phyloP scores from a whole-genome alignment of 2,113 vertebrate species.

The Rissa tridactyla region DNA sequence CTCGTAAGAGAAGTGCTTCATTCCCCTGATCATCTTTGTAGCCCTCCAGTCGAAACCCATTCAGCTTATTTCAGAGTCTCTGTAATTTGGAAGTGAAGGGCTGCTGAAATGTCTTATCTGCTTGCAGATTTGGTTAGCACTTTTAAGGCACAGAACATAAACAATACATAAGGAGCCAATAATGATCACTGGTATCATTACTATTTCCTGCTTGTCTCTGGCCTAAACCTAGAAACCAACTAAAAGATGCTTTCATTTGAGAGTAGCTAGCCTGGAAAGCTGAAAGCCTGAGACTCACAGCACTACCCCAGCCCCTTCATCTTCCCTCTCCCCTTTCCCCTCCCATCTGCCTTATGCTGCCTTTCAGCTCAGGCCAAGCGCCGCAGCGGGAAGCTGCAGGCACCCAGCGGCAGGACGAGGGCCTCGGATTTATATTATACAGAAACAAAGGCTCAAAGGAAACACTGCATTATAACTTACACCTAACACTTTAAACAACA shows the following conservation, averaged over 20 bases:
- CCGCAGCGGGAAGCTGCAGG: neutral
- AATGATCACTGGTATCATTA: neutral
- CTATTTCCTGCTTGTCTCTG: neutral
- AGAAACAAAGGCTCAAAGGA: neutral
- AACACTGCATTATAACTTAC: neutral
- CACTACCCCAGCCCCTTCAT: neutral
- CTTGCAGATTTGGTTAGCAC: neutral
- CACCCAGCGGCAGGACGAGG: neutral
- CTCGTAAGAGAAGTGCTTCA: neutral
- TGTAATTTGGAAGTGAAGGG: neutral
- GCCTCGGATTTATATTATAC: neutral
- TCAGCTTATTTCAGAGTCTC: neutral
- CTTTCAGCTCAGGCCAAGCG: neutral
- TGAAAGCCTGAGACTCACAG: neutral
- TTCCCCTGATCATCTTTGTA: neutral
- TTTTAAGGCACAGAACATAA: neutral
- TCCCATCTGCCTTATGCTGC: neutral
- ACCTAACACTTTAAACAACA: neutral
- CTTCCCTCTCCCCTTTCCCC: neutral
- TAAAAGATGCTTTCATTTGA: neutral
- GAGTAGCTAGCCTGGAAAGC: neutral
- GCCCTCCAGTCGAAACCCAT: neutral
- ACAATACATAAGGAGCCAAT: neutral
- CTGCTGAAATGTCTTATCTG: neutral
- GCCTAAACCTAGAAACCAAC: neutral